Evolutionary conservation across 2,888 invertebrate genomes (phyloP), one percentile per base, ranked within the genome.

Genomic region (Chrysolina americana): DNA sequence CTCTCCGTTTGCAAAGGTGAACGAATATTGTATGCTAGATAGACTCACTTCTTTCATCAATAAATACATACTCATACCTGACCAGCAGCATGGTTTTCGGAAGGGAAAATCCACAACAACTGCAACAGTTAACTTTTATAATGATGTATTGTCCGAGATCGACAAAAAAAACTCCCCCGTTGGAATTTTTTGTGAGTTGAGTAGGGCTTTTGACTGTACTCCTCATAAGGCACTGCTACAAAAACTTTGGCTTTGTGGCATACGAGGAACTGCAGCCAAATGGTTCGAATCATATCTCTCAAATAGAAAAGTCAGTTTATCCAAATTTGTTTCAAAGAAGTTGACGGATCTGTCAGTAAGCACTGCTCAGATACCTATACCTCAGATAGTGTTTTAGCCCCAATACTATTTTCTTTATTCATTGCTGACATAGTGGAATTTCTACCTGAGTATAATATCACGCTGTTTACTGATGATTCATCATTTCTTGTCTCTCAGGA

Each of bases 241-340:
- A 41, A 64, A 64, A 64, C 64, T 64, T 64, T 64, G 41, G 64
- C 41, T 41, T 17, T n/a, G 41, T 41, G 64, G 64, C 36, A 64
- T 36, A 28, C 28, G 62, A 36, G 62, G 36, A 10, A 62, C 3
- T 21, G 41, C 41, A 41, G 41, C 41, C 17, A 41, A 64, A n/a
- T 64, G 64, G 64, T 41, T 64, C 41, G 41, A 41, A 64, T 64
- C 64, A n/a, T 64, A 41, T 41, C 44, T 47, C 28, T 2, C 28
- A 28, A 28, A 28, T 5, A 28, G 28, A 28, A 28, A 28, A 28
- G 28, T 3, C 28, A 28, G 28, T 28, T 28, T 28, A 5, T 28
- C 28, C 28, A 28, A 28, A 28, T 28, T 28, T 28, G 28, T 28
- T 5, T 28, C 28, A 28, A 28, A 28, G 28, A 28, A 28, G 28